A percentile compares a stretch with the other conserved stretches of the same genome.
Conservation (phyloP, 2,113 vertebrate species). For the Hiodon alosoides region DNA sequence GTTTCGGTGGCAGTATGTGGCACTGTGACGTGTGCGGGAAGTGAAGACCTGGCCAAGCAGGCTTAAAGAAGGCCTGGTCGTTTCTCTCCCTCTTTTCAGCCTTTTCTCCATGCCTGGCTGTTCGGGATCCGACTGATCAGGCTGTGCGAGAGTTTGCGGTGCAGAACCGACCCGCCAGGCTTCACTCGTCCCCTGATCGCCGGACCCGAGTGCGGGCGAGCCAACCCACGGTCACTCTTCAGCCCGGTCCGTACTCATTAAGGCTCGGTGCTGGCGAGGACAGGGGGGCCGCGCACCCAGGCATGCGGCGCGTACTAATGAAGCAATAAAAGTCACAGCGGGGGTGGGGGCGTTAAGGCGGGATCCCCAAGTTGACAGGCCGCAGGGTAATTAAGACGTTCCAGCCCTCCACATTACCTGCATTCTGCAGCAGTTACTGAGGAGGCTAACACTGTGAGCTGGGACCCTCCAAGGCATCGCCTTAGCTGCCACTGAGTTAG, state of each 20-base stretch:
- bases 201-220: not conserved
- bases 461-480: not conserved
- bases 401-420: conserved; percentile 63
- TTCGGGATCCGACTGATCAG: no score
- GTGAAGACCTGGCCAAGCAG: no score
- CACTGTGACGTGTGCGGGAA: no score
- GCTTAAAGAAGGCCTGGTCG: no score
- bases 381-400: conserved; percentile 72
- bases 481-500: not conserved
- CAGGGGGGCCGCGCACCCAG: conserved; percentile 59
- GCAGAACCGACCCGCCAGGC: no score
- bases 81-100: no score
- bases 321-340: conserved; percentile 90
- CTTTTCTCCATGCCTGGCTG: no score
- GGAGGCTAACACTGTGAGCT: not conserved
- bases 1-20: no score
- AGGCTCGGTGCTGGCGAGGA: conserved; percentile 24
- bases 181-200: no score
- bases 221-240: not conserved
- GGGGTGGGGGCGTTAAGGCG: conserved; percentile 57
- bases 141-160: no score
- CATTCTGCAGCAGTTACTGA: conserved; percentile 38
- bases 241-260: conserved; percentile 18
- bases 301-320: conserved; percentile 88
- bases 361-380: conserved; percentile 44